Evolutionary conservation across 2,113 vertebrate genomes (phyloP).

Genomic region (Engystomops pustulosus): DNA sequence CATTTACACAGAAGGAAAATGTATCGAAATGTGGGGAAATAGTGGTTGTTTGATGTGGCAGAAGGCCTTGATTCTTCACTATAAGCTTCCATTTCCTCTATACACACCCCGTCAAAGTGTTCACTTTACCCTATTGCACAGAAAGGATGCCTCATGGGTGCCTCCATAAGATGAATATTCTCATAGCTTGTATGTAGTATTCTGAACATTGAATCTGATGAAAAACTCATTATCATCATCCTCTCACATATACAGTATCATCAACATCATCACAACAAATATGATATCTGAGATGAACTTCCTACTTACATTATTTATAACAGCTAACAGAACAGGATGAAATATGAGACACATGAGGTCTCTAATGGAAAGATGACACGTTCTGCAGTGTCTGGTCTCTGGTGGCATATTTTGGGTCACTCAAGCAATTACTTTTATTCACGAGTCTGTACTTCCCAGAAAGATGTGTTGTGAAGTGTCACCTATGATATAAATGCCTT

Average conservation of each 20-base stretch:
- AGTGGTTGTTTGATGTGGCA: too few relatives aligned
- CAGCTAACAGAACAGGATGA: conserved; percentile 14
- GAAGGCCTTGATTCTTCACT: too few relatives aligned
- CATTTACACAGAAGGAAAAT: too few relatives aligned
- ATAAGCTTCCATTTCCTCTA: too few relatives aligned
- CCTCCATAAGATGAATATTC: too few relatives aligned
- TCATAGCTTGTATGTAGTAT: neutral
- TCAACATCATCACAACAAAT: neutral
- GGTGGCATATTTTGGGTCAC: neutral
- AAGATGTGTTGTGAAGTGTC: neutral
- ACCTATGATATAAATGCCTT: neutral
- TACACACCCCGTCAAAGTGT: too few relatives aligned
- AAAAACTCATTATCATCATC: neutral
- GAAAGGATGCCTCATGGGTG: too few relatives aligned
- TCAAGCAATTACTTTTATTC: conserved; percentile 14
- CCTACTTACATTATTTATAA: conserved; percentile 23
- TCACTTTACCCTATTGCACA: too few relatives aligned
- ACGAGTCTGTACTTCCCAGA: neutral
- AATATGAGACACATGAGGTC: neutral
- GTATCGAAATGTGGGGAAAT: too few relatives aligned
- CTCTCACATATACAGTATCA: too few relatives aligned
- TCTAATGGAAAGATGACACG: conserved; percentile 16
- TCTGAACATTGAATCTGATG: too few relatives aligned
- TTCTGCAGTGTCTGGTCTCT: neutral
- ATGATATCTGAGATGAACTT: neutral